Evolutionary conservation across 2,113 vertebrate species (phyloP), one percentile per base, ranked within the genome.

Genomic region (Rissa tridactyla): DNA sequence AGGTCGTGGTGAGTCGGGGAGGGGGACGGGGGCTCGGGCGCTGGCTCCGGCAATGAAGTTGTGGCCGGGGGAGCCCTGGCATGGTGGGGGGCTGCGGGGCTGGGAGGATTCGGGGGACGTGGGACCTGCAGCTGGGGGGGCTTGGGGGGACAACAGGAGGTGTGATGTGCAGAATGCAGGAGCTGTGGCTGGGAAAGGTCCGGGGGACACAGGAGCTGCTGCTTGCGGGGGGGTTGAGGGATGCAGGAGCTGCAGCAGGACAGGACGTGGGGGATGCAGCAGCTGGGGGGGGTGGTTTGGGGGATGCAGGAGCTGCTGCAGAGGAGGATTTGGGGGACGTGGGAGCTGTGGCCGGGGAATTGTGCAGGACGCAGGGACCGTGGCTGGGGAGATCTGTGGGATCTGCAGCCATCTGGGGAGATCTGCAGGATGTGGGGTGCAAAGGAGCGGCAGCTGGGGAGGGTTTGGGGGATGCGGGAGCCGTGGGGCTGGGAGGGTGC

Each of bases 1-100:
- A 99, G 96, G 98, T 99, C 26, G 99, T 99, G 98, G 99, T 99
- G 96, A 99, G 99, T 98, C 0, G 0, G 46, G 70, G 58, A 18
- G 8, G 8, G 44, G 4, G 13, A 30, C 1, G 0, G n/a, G 60
- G 47, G n/a, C 58, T 15, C 1, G 0, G 49, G 58, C 30, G 36
- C 61, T 51, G 76, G 51, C 2, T 27, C 30, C 1, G 4, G 70
- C 29, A 4, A 47, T 8, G 46, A 54, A 20, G 25, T 19, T 4
- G 0, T 5, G 65, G 72, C 13, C 1, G 4, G 54, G 60, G 58
- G 21, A 60, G 21, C 21, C 34, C 58, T 22, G 9, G 42, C 34
- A 11, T 8, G n/a, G 40, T 22, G 21, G 64, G 64, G 68, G 80
- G 14, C 44, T 44, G 58, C 17, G 7, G 65, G n/a, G 54, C 60